Percentiles rank a stretch among this genome's conserved stretches.
Conservation (phyloP, 2,797 vertebrate species). For the Lepidocolaptes lacrymiger region DNA sequence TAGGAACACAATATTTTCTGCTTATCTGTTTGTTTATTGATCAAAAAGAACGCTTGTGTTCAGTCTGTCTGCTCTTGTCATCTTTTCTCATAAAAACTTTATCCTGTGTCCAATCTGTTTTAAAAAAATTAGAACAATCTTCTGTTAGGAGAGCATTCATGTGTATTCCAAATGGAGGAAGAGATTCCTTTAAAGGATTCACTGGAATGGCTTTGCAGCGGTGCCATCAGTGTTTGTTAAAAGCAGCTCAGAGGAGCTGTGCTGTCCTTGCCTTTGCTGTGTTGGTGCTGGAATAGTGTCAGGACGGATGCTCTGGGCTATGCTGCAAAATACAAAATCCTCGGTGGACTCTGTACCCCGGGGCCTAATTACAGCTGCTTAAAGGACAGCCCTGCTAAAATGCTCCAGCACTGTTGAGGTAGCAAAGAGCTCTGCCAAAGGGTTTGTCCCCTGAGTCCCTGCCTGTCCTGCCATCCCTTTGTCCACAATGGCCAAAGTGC, state of each 20-base stretch:
- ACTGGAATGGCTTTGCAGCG: background rate
- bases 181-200: background rate
- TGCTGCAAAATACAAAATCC: background rate
- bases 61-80: background rate
- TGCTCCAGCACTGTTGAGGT: background rate
- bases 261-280: background rate
- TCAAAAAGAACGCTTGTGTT: background rate
- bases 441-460: background rate
- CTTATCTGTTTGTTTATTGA: background rate
- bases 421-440: background rate
- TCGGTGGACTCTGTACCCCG: background rate
- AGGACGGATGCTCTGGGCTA: background rate
- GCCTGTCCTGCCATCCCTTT: background rate
- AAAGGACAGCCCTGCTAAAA: background rate
- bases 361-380: background rate
- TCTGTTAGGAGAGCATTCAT: background rate
- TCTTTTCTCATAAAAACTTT: background rate
- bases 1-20: background rate
- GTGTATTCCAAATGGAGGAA: background rate
- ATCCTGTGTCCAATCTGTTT: background rate
- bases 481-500: background rate
- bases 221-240: background rate
- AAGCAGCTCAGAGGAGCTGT: background rate
- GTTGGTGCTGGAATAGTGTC: background rate
- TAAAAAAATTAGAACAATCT: background rate